Evolutionary conservation across 2,113 vertebrate species (phyloP), one percentile per base, ranked within the genome.

Genomic region (Xerus inauris): DNA sequence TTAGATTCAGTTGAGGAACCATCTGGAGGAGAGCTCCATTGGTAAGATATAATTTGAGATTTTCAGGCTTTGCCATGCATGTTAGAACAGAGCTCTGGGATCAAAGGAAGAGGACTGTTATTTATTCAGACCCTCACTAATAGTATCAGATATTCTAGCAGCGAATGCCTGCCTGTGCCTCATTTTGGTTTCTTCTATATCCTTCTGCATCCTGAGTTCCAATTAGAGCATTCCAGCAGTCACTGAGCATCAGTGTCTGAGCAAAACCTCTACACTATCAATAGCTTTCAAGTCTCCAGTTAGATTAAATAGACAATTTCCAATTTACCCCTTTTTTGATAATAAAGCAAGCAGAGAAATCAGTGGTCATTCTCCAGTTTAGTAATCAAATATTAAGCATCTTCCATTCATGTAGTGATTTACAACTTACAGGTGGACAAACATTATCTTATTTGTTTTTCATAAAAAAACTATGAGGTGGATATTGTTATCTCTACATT

Each of bases 21-120:
- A 79, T 30, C 20, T 42, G 71, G 42, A 64, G 26, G 19, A 87
- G 4, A 82, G 62, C 40, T 22, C 24, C 35, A 35, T 7, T 75
- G 40, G 42, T 49, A 91, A 73, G 16, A 93, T 91, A 72, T 38
- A 87, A 40, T 65, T 87, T 57, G 32, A 89, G n/a, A 95, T 84
- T 80, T 93, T 71, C 35, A 97, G 16, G 81, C 1, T 59, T 86
- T n/a, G 38, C 30, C 42, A 24, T 75, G 1, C 5, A 65, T 28
- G 1, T 75, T 87, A 80, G 73, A 83, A 64, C 40, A 71, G 17
- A 69, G 16, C 47, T 94, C 59, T 75, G 65, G 45, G 14, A 42
- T 49, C 87, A 69, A 28, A 87, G 49, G 26, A 24, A 77, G 65
- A 91, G 4, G 5, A 2, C 7, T 19, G 0, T 8, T 69, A 17